These are phyloP conservation scores for Lagria hirta DNA, from an alignment of 2,888 invertebrate genomes.

Conservation along the genomic window DNA sequence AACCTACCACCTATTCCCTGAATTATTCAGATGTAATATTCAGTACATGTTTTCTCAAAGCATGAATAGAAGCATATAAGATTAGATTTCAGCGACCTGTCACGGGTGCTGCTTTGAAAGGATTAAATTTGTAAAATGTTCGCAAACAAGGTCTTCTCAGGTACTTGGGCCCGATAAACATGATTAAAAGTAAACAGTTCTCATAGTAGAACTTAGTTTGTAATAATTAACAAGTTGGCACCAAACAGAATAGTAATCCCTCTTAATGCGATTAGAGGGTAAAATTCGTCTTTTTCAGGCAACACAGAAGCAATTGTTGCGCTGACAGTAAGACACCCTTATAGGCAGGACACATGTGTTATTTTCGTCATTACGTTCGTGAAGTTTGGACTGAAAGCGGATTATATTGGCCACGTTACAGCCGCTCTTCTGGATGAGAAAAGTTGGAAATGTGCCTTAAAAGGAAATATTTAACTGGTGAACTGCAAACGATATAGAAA, in stretches of 20 bases:
- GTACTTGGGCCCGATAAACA: conserved; percentile 33
- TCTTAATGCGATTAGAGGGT: conserved; percentile 50
- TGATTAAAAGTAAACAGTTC: conserved; percentile 33
- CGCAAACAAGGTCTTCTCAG: conserved; percentile 31
- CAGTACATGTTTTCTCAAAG: too few species aligned
- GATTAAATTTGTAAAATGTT: conserved; percentile 34
- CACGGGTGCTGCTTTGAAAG: conserved; percentile 10
- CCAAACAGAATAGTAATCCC: conserved; percentile 36
- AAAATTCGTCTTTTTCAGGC: conserved; percentile 49
- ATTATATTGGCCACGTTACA: conserved; percentile 50
- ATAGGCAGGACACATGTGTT: conserved; percentile 55
- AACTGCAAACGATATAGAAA: conserved; percentile 51
- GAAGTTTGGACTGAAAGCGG: conserved; percentile 52
- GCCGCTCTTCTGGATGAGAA: conserved; percentile 23
- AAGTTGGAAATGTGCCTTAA: neutral
- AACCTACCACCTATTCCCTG: too few species aligned
- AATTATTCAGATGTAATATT: too few species aligned
- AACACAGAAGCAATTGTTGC: conserved; percentile 50
- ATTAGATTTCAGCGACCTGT: conserved; percentile 15
- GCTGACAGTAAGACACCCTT: conserved; percentile 55
- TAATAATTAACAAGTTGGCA: conserved; percentile 41
- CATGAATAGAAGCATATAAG: too few species aligned
- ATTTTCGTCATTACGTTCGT: conserved; percentile 54
- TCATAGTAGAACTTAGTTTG: conserved; percentile 28
- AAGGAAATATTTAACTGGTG: conserved; percentile 33